Conservation (phyloP, 2,113 vertebrate species). For the Laterallus jamaicensis region DNA sequence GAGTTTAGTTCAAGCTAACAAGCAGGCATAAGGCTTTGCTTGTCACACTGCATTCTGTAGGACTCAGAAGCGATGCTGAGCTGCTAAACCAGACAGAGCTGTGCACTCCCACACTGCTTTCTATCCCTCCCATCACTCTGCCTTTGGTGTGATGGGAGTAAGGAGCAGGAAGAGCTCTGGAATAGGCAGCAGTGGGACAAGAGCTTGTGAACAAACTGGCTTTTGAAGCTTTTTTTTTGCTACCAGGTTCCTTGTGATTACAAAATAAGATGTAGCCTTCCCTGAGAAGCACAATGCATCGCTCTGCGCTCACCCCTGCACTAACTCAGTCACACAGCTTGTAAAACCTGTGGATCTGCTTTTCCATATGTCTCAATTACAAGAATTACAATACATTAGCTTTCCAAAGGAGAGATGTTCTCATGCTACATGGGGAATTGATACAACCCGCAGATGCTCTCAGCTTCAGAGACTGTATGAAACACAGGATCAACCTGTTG, state of each 20-base stretch:
- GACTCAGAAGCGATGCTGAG: neutral
- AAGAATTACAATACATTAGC: neutral
- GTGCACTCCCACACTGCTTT: neutral
- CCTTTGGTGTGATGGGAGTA: neutral
- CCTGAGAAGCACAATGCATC: accelerated
- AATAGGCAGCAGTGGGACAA: neutral
- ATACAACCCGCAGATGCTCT: neutral
- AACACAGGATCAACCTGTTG: neutral
- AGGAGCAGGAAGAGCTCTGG: neutral
- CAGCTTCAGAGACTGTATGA: neutral
- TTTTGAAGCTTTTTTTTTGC: neutral
- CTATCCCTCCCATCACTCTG: accelerated
- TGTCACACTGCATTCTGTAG: neutral
- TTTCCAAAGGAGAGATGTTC: neutral
- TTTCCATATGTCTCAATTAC: neutral
- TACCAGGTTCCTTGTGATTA: neutral
- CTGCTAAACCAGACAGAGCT: neutral
- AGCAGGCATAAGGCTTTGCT: neutral
- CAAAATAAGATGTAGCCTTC: neutral
- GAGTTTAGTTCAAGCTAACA: neutral
- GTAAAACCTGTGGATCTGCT: neutral
- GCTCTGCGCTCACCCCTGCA: neutral
- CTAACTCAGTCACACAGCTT: neutral
- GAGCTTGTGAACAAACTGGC: neutral
- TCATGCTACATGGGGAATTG: neutral